Base-by-base conservation (phyloP, 2,797 vertebrate genomes). In the Sebastes goodei region DNA sequence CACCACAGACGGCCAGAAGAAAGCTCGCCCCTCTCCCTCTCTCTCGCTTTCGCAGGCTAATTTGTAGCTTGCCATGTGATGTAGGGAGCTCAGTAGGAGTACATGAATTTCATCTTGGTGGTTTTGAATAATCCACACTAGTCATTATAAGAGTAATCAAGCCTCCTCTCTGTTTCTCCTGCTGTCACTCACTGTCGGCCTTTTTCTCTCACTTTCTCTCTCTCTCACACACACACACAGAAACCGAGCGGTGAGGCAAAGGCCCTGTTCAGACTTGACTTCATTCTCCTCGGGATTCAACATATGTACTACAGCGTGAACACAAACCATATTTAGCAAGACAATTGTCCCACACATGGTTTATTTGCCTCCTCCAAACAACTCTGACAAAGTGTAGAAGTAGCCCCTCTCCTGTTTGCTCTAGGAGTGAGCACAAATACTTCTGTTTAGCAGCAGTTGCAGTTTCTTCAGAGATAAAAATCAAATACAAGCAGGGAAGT, bases 61-160 rank as follows among this genome's bases (percentile, higher is more conserved):
- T 93, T 91, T 90, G 90, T 89, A 92, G 92, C 88, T 85, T 93
- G 89, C 74, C 87, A 87, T 86, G 88, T 90, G 88, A 84, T 66
- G 82, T 86, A 84, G 81, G 82, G 78, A 89, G 82, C 85, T 86
- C 83, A 82, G 91, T 92, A 85, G 91, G 92, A 91, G 92, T 83
- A 68, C 85, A 86, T 84, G 85, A 76, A 82, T 91, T 85, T 92
- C 82, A 90, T 91, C 88, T 82, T 42, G 80, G 92, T 85, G 90
- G 91, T 92, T 92, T 92, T 87, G 87, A 93, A 91, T 91, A 90
- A 94, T 93, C 91, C 82, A 83, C 85, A 85, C 90, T 86, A 82
- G 86, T 93, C 85, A 93, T 92, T 93, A 91, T 77, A 89, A 82
- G 83, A 74, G 80, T 89, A 90, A 92, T 88, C 88, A 71, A 86